Percentiles rank a stretch among this genome's conserved stretches.
These are phyloP conservation scores for Osmerus eperlanus DNA, from an alignment of 2,113 vertebrate genomes.

Conservation along the genomic window DNA sequence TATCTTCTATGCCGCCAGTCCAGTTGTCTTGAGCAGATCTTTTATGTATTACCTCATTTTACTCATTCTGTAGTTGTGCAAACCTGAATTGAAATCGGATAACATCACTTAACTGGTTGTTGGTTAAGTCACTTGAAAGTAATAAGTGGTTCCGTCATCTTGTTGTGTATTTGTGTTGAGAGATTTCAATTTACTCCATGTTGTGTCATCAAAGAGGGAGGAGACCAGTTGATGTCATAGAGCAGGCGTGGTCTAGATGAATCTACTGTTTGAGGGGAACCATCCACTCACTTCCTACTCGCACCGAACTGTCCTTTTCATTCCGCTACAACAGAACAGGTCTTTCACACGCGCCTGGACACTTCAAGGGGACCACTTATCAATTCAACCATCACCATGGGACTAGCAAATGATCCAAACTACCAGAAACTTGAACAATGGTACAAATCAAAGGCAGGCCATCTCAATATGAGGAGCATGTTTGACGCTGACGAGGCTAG, in stretches of 20 bases:
- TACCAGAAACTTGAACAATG: conserved; percentile 82
- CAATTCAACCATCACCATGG: conserved; percentile 60
- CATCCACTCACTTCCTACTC: neutral
- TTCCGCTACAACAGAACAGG: neutral
- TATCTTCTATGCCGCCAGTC: too few species aligned
- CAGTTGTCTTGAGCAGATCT: neutral
- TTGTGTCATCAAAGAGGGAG: too few species aligned
- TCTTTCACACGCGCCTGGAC: neutral
- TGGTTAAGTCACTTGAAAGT: too few species aligned
- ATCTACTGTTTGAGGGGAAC: too few species aligned
- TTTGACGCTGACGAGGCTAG: conserved; percentile 79
- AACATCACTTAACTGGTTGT: too few species aligned
- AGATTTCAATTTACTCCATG: too few species aligned
- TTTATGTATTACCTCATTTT: neutral
- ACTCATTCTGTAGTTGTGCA: neutral
- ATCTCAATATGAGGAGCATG: conserved; percentile 82
- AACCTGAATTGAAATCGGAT: too few species aligned
- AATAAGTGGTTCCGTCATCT: too few species aligned
- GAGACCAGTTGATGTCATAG: neutral
- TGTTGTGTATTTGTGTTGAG: too few species aligned
- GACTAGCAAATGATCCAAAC: conserved; percentile 74
- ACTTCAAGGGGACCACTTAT: neutral
- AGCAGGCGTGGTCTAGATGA: neutral
- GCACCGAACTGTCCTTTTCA: neutral
- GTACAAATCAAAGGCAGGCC: conserved; percentile 66